phyloP scores from a whole-genome alignment of 2,113 vertebrate genomes.

The Sphyrna mokarran region DNA sequence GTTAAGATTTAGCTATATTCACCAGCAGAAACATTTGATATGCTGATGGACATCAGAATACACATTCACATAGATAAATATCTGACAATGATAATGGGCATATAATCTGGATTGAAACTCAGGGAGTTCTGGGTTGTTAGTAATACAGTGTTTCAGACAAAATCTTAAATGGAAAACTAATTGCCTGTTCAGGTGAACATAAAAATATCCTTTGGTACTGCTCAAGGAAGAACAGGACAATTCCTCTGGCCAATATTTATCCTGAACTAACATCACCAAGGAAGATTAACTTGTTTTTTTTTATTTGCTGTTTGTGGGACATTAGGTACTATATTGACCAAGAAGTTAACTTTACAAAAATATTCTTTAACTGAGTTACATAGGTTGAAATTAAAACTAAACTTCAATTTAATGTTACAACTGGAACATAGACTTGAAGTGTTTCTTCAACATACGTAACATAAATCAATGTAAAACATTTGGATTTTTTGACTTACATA shows the following conservation, averaged over 20 bases:
- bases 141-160: not conserved
- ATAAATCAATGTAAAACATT: slow-evolving; percentile 1
- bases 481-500: not conserved
- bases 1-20: not conserved
- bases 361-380: not conserved
- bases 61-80: not conserved
- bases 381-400: not conserved
- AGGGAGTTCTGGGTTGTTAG: not conserved
- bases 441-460: not conserved
- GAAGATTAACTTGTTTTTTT: not conserved
- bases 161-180: not conserved
- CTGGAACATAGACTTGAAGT: not conserved
- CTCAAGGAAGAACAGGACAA: not conserved
- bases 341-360: not conserved
- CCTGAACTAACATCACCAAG: not conserved
- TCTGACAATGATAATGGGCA: not conserved
- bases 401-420: not conserved
- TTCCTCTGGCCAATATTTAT: not conserved
- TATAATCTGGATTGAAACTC: not conserved
- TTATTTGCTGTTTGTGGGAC: not conserved
- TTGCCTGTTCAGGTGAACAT: not conserved
- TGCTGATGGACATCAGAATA: not conserved
- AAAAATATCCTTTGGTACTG: not conserved
- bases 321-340: not conserved
- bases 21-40: not conserved